phyloP scores from a whole-genome alignment of 1,140 invertebrate species.

The Drosophila baimaii region DNA sequence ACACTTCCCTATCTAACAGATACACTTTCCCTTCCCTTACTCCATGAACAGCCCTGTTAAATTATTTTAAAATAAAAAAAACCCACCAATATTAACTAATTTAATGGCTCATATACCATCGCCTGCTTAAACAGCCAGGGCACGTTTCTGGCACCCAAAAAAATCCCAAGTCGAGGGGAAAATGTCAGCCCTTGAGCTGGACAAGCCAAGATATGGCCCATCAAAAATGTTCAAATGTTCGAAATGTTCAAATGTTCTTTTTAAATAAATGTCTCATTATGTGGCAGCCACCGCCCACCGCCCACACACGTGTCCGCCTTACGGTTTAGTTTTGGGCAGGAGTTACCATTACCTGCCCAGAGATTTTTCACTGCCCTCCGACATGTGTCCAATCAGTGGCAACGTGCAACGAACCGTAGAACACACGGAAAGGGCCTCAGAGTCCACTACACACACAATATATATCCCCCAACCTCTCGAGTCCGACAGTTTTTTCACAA shows the following conservation, averaged over 20 bases:
- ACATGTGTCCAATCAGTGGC: slow-evolving; percentile 64
- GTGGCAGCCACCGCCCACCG: slow-evolving; percentile 18
- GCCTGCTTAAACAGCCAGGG: slow-evolving; percentile 23
- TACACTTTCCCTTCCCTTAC: too few relatives aligned
- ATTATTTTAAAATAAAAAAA: slow-evolving; percentile 24
- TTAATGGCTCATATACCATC: slow-evolving; percentile 24
- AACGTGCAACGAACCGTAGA: slow-evolving; percentile 57
- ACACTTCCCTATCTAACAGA: neutral
- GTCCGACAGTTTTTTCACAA: slow-evolving; percentile 9
- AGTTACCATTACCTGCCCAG: slow-evolving; percentile 24
- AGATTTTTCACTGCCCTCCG: slow-evolving; percentile 56
- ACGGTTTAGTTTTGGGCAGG: slow-evolving; percentile 29
- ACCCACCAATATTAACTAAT: slow-evolving; percentile 29
- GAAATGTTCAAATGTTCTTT: slow-evolving; percentile 52
- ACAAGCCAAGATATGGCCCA: slow-evolving; percentile 44
- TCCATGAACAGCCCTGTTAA: too few relatives aligned
- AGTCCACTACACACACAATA: slow-evolving; percentile 15
- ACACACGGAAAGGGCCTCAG: slow-evolving; percentile 32
- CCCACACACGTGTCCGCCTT: slow-evolving; percentile 47
- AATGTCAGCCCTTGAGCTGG: slow-evolving; percentile 28
- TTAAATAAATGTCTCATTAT: slow-evolving; percentile 67
- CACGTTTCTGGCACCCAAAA: slow-evolving; percentile 26
- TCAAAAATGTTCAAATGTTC: slow-evolving; percentile 51
- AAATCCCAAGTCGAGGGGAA: neutral
- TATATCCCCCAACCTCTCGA: slow-evolving; percentile 4